phyloP scores from a whole-genome alignment of 2,888 invertebrate genomes.

The Acronicta alni region DNA sequence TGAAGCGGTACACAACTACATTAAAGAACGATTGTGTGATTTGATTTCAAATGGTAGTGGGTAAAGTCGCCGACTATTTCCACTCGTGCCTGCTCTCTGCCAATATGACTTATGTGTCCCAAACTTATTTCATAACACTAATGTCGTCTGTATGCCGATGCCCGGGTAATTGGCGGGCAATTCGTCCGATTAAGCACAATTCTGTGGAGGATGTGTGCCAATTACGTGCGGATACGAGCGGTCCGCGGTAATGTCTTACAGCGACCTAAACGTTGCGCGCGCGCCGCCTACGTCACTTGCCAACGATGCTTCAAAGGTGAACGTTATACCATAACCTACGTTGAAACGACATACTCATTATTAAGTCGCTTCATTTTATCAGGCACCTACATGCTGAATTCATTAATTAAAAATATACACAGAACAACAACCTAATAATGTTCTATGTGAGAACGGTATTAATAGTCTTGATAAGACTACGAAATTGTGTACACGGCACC shows the following conservation, averaged over 20 bases:
- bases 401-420: no score
- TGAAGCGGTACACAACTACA: no score
- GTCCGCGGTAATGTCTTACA: conserved; percentile 57
- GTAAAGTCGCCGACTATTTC: no score
- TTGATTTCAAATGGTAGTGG: no score
- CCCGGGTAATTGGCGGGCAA: conserved; percentile 70
- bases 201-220: conserved; percentile 72
- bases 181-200: conserved; percentile 74
- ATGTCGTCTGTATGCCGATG: conserved; percentile 13
- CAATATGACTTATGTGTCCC: no score
- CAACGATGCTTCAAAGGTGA: not conserved
- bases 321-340: no score
- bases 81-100: no score
- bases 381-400: no score
- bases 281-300: conserved; percentile 20
- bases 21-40: no score
- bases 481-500: conserved; percentile 37
- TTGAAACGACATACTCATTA: no score
- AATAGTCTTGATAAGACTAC: conserved; percentile 1
- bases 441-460: not conserved
- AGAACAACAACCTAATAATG: not conserved
- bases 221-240: conserved; percentile 74
- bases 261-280: conserved; percentile 18
- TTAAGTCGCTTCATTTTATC: no score
- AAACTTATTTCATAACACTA: not conserved